Conservation (phyloP, 2,797 vertebrate species). For the Pangasius sanitwongsei region DNA sequence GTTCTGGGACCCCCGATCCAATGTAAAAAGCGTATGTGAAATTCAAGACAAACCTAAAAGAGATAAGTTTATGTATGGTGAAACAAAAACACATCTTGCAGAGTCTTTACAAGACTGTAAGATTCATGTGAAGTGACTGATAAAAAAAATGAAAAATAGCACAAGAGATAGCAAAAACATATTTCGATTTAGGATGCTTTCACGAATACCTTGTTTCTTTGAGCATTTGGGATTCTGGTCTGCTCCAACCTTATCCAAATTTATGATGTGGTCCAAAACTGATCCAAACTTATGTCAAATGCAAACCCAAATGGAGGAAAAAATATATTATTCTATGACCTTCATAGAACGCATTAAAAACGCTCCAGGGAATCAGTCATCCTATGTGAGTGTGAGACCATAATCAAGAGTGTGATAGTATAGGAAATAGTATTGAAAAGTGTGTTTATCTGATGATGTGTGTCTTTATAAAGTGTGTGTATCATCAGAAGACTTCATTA, state of each 20-base stretch:
- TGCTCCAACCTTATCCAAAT: constrained; percentile 8
- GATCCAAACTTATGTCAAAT: constrained; percentile 24
- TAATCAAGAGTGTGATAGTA: not conserved
- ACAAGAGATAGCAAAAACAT: constrained; percentile 16
- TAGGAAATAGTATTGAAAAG: not conserved
- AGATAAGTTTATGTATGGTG: not conserved
- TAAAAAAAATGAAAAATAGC: not conserved
- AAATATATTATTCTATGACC: not conserved
- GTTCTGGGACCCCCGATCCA: not conserved
- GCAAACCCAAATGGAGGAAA: constrained; percentile 9
- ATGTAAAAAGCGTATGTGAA: constrained; percentile 24
- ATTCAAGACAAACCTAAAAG: constrained; percentile 23
- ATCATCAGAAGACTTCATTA: constrained; percentile 45
- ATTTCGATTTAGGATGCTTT: constrained; percentile 7
- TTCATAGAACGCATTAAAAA: not conserved
- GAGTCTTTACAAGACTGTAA: not conserved
- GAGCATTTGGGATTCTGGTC: constrained; percentile 7
- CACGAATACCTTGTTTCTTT: constrained; percentile 15
- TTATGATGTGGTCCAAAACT: constrained; percentile 1
- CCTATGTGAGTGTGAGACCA: not conserved
- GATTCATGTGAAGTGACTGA: not conserved
- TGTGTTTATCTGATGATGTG: not conserved
- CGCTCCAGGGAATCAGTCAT: not conserved
- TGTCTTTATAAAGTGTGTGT: constrained; percentile 35
- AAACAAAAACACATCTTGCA: constrained; percentile 8